Evolutionary conservation across 2,888 invertebrate genomes (phyloP).

Genomic region (Microplitis deprimator): DNA sequence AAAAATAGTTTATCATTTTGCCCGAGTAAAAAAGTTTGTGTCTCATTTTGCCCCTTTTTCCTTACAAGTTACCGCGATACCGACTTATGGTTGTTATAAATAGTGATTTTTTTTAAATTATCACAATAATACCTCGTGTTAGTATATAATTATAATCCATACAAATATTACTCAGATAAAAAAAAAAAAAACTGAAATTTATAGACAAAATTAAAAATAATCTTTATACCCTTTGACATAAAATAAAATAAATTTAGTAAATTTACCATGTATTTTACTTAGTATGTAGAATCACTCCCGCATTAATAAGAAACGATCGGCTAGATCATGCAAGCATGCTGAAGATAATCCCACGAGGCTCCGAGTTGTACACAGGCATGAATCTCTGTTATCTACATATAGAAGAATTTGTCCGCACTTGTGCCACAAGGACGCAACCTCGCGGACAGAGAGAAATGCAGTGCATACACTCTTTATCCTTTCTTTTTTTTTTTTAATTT

Average conservation of each 20-base stretch:
- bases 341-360: slow-evolving; percentile 37
- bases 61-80: neutral
- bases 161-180: neutral
- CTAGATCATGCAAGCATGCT: slow-evolving; percentile 30
- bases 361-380: slow-evolving; percentile 30
- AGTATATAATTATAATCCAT: neutral
- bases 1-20: no score
- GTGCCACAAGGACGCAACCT: slow-evolving; percentile 41
- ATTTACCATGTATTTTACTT: slow-evolving; percentile 35
- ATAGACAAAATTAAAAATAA: slow-evolving; percentile 12
- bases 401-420: slow-evolving; percentile 43
- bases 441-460: slow-evolving; percentile 32
- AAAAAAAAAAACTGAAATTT: neutral
- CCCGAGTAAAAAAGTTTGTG: no score
- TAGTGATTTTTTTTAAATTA: slow-evolving; percentile 18
- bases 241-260: slow-evolving; percentile 31
- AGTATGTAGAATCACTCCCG: slow-evolving; percentile 32
- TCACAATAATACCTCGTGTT: neutral
- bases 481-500: slow-evolving; percentile 3
- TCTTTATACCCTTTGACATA: neutral
- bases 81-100: slow-evolving; percentile 1
- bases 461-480: slow-evolving; percentile 19
- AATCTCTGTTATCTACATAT: slow-evolving; percentile 37
- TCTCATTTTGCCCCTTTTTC: no score
- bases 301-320: slow-evolving; percentile 39